A percentile compares a stretch with the other conserved stretches of the same genome.
Conservation (phyloP, 2,888 invertebrate species). For the Drosophila tripunctata region DNA sequence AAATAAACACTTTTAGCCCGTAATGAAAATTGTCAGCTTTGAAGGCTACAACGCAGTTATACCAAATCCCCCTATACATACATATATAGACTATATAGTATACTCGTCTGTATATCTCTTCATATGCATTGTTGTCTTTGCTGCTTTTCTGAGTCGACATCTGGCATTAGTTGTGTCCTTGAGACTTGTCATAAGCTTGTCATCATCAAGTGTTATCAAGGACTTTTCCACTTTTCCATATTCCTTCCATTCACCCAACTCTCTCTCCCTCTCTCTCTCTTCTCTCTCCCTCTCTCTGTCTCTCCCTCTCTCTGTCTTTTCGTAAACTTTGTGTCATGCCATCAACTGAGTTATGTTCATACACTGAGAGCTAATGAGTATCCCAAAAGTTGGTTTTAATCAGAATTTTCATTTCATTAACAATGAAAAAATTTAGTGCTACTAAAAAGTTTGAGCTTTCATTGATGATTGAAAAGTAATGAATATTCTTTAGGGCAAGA, state of each 20-base stretch:
- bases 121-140: not conserved
- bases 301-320: no score
- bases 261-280: not conserved
- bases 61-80: not conserved
- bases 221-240: constrained; percentile 1
- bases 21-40: constrained; percentile 39
- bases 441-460: no score
- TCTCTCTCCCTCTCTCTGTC: not conserved
- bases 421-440: no score
- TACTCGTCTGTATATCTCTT: not conserved
- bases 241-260: no score
- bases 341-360: constrained; percentile 21
- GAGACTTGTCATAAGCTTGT: constrained; percentile 33
- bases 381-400: no score
- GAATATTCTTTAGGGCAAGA: no score
- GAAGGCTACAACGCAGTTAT: constrained; percentile 35
- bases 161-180: constrained; percentile 32
- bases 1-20: constrained; percentile 6
- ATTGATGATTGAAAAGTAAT: no score
- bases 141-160: constrained; percentile 11
- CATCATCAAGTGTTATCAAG: constrained; percentile 31
- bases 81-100: not conserved
- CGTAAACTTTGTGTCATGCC: constrained; percentile 34
- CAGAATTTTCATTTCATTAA: no score
- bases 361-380: no score